A percentile compares a stretch with the other conserved stretches of the same genome.
Evolutionary conservation across 2,888 invertebrate species (phyloP).

Genomic region (Salticus scenicus): DNA sequence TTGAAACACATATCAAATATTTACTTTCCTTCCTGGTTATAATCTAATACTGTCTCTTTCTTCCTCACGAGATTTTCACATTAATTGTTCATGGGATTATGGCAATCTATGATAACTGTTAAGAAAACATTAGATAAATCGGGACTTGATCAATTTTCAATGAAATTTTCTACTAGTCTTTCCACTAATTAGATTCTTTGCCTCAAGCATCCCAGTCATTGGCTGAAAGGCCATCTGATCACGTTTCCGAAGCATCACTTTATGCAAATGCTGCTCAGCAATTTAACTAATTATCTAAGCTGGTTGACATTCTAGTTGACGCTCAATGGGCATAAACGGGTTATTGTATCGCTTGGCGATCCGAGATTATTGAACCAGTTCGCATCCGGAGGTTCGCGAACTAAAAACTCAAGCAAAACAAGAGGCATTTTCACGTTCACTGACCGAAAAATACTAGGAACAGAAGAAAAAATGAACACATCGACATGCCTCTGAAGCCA

Average conservation of each 20-base stretch:
- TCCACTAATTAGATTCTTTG: no score
- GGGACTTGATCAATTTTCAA: no score
- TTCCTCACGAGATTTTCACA: no score
- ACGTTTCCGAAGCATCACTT: not conserved
- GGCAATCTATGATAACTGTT: no score
- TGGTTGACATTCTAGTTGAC: slow-evolving; percentile 6
- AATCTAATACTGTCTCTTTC: no score
- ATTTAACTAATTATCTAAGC: not conserved
- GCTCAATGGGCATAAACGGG: slow-evolving; percentile 36
- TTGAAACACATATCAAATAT: no score
- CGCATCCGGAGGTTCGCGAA: slow-evolving; percentile 57
- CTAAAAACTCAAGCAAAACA: slow-evolving; percentile 38
- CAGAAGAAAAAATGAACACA: slow-evolving; percentile 21
- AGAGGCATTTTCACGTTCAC: slow-evolving; percentile 53
- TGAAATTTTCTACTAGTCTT: no score
- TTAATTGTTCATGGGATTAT: no score
- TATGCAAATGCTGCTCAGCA: not conserved
- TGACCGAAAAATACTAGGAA: slow-evolving; percentile 59
- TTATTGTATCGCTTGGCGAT: slow-evolving; percentile 47
- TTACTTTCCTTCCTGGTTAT: no score
- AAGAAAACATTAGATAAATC: no score
- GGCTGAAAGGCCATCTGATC: not conserved
- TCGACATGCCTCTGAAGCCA: not conserved
- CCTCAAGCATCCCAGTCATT: no score
- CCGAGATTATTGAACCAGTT: slow-evolving; percentile 62